phyloP scores from a whole-genome alignment of 2,888 invertebrate species.

The Nudaria mundana region DNA sequence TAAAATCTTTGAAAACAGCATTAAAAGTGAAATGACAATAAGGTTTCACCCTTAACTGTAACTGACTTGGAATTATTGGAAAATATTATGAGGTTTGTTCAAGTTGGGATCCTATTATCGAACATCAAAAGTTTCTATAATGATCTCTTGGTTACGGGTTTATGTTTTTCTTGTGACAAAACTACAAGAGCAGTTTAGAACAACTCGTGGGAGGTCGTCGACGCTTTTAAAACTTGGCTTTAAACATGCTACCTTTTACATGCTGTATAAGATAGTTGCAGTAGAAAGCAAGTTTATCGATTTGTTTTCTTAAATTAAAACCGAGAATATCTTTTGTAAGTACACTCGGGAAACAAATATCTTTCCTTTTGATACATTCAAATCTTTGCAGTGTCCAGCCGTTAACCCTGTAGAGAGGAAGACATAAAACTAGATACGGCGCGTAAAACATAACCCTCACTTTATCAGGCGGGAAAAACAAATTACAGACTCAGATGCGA shows the following conservation, averaged over 20 bases:
- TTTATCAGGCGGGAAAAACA: slow-evolving; percentile 70
- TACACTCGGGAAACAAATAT: too few species aligned
- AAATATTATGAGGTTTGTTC: slow-evolving; percentile 13
- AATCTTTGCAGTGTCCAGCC: too few species aligned
- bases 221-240: slow-evolving; percentile 45
- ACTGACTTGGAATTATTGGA: slow-evolving; percentile 10
- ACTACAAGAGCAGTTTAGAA: slow-evolving; percentile 22
- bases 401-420: too few species aligned
- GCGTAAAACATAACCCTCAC: too few species aligned
- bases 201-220: slow-evolving; percentile 30
- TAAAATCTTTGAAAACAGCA: slow-evolving; percentile 18
- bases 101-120: slow-evolving; percentile 7
- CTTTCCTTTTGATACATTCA: too few species aligned
- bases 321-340: slow-evolving; percentile 37
- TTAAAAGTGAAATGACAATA: slow-evolving; percentile 19
- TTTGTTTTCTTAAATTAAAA: slow-evolving; percentile 53
- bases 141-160: slow-evolving; percentile 20
- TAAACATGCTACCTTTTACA: too few species aligned
- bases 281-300: slow-evolving; percentile 56
- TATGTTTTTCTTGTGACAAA: slow-evolving; percentile 21
- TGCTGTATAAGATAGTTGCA: slow-evolving; percentile 55
- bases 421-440: too few species aligned
- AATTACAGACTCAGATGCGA: slow-evolving; percentile 67
- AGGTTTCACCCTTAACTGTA: slow-evolving; percentile 3
- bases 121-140: slow-evolving; percentile 14